Evolutionary conservation across 2,888 invertebrate genomes (phyloP).

Genomic region (Drosophila limbata): DNA sequence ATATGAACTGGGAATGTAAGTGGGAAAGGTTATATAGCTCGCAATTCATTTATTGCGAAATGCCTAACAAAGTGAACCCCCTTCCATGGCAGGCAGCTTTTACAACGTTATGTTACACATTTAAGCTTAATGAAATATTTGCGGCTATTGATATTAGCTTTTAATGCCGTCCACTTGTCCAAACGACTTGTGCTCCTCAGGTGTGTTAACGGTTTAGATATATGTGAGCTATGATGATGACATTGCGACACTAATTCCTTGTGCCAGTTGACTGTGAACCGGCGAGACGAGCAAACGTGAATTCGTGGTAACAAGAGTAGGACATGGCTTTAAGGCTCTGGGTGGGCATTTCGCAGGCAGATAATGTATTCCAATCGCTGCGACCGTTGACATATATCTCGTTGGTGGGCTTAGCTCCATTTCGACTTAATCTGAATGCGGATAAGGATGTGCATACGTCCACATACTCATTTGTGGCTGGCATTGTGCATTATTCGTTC

Average conservation of each 20-base stretch:
- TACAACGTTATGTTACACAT: constrained; percentile 32
- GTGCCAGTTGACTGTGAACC: constrained; percentile 54
- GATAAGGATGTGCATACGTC: constrained; percentile 82
- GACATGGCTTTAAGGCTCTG: constrained; percentile 77
- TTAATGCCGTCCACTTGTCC: constrained; percentile 51
- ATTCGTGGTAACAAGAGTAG: neutral
- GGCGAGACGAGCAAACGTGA: constrained; percentile 53
- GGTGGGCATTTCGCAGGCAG: constrained; percentile 81
- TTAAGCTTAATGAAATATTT: constrained; percentile 77
- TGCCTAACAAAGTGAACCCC: constrained; percentile 4
- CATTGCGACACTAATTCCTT: constrained; percentile 31
- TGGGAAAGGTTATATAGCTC: neutral
- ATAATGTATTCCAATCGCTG: constrained; percentile 83
- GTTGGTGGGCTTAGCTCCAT: constrained; percentile 82
- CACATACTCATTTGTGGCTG: constrained; percentile 74
- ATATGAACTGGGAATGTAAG: neutral
- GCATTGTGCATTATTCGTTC: constrained; percentile 80
- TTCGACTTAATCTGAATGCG: constrained; percentile 77
- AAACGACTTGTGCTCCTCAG: constrained; percentile 50
- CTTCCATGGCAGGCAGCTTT: neutral
- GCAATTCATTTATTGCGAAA: constrained; percentile 33
- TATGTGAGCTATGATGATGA: constrained; percentile 31
- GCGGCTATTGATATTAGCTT: constrained; percentile 67
- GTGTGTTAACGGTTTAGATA: constrained; percentile 59
- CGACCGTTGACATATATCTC: constrained; percentile 82